Evolutionary conservation across 2,797 vertebrate species (phyloP).

Genomic region (Hoplostethus mediterraneus): DNA sequence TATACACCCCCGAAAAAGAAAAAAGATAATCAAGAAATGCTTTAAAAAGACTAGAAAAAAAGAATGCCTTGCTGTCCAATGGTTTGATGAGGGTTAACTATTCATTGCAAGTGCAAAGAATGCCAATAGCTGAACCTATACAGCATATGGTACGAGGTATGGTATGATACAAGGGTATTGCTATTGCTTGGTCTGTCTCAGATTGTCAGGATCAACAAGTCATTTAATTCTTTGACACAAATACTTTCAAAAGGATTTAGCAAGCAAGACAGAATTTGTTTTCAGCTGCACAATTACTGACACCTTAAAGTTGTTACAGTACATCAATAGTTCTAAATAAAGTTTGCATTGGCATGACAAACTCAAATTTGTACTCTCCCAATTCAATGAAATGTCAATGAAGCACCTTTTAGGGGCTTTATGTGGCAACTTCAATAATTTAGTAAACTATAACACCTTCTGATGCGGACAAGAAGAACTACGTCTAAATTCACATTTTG

Average conservation of each 20-base stretch:
- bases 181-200: constrained; percentile 17
- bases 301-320: constrained; percentile 22
- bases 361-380: constrained; percentile 5
- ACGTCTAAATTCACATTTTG: constrained; percentile 60
- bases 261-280: constrained; percentile 5
- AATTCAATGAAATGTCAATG: constrained; percentile 2
- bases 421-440: constrained; percentile 14
- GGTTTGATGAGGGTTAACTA: constrained; percentile 29
- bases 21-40: constrained; percentile 22
- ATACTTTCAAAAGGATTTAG: not conserved
- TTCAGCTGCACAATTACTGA: constrained; percentile 47
- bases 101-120: constrained; percentile 58
- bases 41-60: constrained; percentile 12
- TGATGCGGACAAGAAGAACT: not conserved
- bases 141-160: not conserved
- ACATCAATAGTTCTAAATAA: constrained; percentile 6
- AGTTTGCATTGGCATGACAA: constrained; percentile 9
- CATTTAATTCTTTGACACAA: not conserved
- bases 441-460: constrained; percentile 44
- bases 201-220: constrained; percentile 38
- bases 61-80: constrained; percentile 12
- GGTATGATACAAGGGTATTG: not conserved
- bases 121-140: constrained; percentile 24
- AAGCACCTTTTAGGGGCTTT: constrained; percentile 34
- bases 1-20: constrained; percentile 7